These are phyloP conservation scores for Meghimatium bilineatum DNA, from an alignment of 2,888 invertebrate species.

Conservation along the genomic window DNA sequence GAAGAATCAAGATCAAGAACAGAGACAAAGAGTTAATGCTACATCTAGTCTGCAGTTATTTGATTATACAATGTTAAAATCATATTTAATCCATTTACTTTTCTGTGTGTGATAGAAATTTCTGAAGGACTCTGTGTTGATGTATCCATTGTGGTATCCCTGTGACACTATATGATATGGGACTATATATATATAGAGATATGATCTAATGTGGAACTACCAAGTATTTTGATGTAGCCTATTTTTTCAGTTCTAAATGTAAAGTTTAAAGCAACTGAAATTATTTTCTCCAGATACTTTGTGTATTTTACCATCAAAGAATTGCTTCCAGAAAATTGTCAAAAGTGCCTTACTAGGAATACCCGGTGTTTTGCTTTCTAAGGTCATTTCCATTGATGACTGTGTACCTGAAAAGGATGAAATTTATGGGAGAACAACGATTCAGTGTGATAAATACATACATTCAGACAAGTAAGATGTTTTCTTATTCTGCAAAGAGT, in stretches of 20 bases:
- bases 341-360: constrained; percentile 65
- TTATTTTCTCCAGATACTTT: constrained; percentile 61
- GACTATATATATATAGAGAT: too few relatives aligned
- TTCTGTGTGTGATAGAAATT: too few relatives aligned
- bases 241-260: too few relatives aligned
- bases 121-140: too few relatives aligned
- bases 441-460: constrained; percentile 3
- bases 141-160: too few relatives aligned
- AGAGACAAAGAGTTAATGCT: too few relatives aligned
- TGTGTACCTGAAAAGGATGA: constrained; percentile 53
- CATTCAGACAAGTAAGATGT: constrained; percentile 37
- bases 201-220: too few relatives aligned
- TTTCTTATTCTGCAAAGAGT: background rate
- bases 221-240: too few relatives aligned
- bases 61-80: background rate
- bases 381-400: constrained; percentile 68
- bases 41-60: too few relatives aligned
- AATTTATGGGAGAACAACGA: constrained; percentile 26
- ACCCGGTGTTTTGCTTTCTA: constrained; percentile 66
- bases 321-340: constrained; percentile 64
- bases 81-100: background rate
- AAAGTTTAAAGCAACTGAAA: too few relatives aligned
- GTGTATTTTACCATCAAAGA: constrained; percentile 67
- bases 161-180: too few relatives aligned
- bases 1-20: too few relatives aligned